Conservation (phyloP, 2,888 invertebrate genomes). For the Scaptomyza polygonia region DNA sequence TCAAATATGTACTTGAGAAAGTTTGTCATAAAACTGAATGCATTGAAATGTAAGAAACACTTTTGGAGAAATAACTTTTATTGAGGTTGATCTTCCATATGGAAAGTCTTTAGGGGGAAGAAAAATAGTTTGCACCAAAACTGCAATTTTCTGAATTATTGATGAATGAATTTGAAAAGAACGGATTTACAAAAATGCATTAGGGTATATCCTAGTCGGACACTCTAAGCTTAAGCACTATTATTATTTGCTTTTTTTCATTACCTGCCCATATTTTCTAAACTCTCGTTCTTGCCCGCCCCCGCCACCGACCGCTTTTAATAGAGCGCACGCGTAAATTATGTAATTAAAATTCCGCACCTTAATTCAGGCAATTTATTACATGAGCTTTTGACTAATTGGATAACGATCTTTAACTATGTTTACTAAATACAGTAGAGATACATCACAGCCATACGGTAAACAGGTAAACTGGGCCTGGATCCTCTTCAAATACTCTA, state of each 20-base stretch:
- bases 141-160: too few species aligned
- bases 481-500: too few species aligned
- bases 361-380: conserved; percentile 82
- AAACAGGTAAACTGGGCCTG: conserved; percentile 9
- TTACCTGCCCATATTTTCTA: conserved; percentile 43
- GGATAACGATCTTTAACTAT: conserved; percentile 79
- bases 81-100: too few species aligned
- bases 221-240: neutral
- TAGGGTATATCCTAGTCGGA: conserved; percentile 15
- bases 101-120: too few species aligned
- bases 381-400: conserved; percentile 79
- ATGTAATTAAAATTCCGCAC: conserved; percentile 84
- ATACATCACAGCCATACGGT: conserved; percentile 42
- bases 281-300: conserved; percentile 6
- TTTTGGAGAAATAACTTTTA: too few species aligned
- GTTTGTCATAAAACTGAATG: neutral
- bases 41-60: too few species aligned
- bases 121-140: too few species aligned
- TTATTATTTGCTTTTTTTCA: conserved; percentile 23
- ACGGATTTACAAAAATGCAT: neutral
- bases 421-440: conserved; percentile 68
- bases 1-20: accelerated
- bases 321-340: conserved; percentile 78
- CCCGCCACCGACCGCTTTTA: too few species aligned
- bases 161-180: too few species aligned